Conservation (phyloP, 1,140 invertebrate genomes). For the Hirudo medicinalis region DNA sequence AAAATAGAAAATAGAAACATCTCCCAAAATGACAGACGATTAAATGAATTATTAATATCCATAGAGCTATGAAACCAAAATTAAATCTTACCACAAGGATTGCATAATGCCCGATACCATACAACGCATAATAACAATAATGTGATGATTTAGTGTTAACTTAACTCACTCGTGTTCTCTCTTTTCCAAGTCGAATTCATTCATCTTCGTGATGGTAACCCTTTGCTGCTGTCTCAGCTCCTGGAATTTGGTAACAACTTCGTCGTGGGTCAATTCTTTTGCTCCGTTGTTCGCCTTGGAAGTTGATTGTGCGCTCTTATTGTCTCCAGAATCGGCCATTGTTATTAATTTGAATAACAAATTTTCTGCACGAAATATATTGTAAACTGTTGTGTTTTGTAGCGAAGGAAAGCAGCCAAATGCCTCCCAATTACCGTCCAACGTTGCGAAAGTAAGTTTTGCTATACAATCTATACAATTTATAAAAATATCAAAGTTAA, state of each 20-base stretch:
- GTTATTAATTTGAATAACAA: neutral
- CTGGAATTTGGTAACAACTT: conserved; percentile 20
- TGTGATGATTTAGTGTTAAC: neutral
- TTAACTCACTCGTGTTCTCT: conserved; percentile 22
- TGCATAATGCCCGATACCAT: too few species aligned
- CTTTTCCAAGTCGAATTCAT: conserved; percentile 20
- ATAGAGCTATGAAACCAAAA: too few species aligned
- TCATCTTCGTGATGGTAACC: conserved; percentile 16
- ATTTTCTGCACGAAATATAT: too few species aligned
- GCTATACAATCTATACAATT: too few species aligned
- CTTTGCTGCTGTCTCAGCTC: conserved; percentile 19
- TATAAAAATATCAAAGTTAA: too few species aligned
- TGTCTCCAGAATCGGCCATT: conserved; percentile 18
- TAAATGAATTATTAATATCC: neutral
- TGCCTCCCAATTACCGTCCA: too few species aligned
- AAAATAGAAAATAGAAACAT: too few species aligned
- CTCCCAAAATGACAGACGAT: neutral
- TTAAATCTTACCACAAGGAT: too few species aligned
- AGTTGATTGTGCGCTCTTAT: neutral
- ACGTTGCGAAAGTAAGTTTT: too few species aligned
- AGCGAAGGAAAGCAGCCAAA: too few species aligned
- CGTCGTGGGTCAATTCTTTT: conserved; percentile 19
- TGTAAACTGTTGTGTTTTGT: too few species aligned
- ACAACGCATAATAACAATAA: too few species aligned
- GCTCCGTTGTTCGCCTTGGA: conserved; percentile 14